Base-by-base conservation (phyloP, 2,113 vertebrate genomes). In the Callionymus lyra region DNA sequence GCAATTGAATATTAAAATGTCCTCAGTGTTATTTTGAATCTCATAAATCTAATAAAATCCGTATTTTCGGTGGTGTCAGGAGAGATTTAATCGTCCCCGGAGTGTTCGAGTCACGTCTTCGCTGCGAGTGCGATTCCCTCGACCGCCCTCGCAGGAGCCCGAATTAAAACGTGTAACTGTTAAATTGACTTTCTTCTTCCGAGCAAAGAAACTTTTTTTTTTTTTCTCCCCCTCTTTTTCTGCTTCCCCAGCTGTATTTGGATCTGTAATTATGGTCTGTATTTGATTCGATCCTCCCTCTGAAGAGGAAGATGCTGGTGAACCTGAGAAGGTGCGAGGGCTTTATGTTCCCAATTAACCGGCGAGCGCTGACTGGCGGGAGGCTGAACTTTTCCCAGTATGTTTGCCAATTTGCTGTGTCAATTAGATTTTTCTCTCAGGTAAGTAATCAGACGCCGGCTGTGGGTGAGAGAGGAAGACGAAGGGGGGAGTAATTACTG, bases 381-480 rank as follows among this genome's bases (percentile, higher is more conserved):
- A 27, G 41, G 59, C 69, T 57, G 56, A 68, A 69, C 59, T 68
- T 75, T 72, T 72, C 69, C 41, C 53, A 81, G 63, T 77, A 68
- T 77, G 70, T 83, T 86, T 83, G 75, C 73, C 77, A 77, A 72
- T 79, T 70, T 72, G 72, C 72, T 47, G 55, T 74, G 72, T 82
- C 81, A 80, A 83, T 85, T 83, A 82, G 74, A 79, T 82, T 75
- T n/a, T 72, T 67, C 70, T 79, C 44, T 53, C 37, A 72, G 72
- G 74, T 81, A 76, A 82, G 63, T 83, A 80, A 77, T 82, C 70
- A 68, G 57, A 63, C 45, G 55, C 18, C 34, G 49, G 50, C 34
- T 62, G 53, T 63, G 19, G 21, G 45, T 18, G 38, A 46, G 49
- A 51, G 50, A 41, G 44, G 59, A 56, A 55, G 79, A 80, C 74